Conservation (phyloP, 1,140 invertebrate species). For the Pogonomyrmex californicus region DNA sequence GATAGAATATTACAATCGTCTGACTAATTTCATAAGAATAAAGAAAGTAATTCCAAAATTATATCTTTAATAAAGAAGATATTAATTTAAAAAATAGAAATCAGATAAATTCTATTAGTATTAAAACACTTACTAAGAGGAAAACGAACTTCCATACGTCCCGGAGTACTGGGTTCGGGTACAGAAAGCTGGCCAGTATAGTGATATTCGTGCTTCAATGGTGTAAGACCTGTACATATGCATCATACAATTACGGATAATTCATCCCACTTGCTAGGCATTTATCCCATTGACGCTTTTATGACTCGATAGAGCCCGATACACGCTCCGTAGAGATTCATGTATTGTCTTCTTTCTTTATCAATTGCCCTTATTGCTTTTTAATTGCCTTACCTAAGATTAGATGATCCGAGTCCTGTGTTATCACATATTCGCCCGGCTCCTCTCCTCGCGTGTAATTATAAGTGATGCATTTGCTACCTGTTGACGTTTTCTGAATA, state of each 20-base stretch:
- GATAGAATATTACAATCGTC: too few relatives aligned
- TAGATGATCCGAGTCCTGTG: slow-evolving; percentile 92
- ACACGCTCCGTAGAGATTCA: slow-evolving; percentile 26
- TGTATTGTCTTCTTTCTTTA: slow-evolving; percentile 44
- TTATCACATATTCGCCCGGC: slow-evolving; percentile 90
- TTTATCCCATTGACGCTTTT: slow-evolving; percentile 81
- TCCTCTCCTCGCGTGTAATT: slow-evolving; percentile 91
- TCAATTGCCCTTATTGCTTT: slow-evolving; percentile 49
- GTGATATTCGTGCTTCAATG: slow-evolving; percentile 91
- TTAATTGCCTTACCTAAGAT: slow-evolving; percentile 84
- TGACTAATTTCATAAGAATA: too few relatives aligned
- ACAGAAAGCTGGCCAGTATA: slow-evolving; percentile 92
- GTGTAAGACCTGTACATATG: slow-evolving; percentile 89
- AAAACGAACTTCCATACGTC: slow-evolving; percentile 91
- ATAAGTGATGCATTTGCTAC: slow-evolving; percentile 92
- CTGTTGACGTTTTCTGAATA: slow-evolving; percentile 94
- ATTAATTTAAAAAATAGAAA: too few relatives aligned
- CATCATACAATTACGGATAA: slow-evolving; percentile 74
- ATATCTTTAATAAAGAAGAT: too few relatives aligned
- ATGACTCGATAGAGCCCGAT: slow-evolving; percentile 66
- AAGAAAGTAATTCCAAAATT: too few relatives aligned
- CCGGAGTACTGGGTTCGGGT: slow-evolving; percentile 89
- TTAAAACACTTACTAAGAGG: slow-evolving; percentile 92
- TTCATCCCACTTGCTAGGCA: slow-evolving; percentile 78
- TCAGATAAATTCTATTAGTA: too few relatives aligned